phyloP scores from a whole-genome alignment of 2,113 vertebrate species.

The Empidonax alnorum region DNA sequence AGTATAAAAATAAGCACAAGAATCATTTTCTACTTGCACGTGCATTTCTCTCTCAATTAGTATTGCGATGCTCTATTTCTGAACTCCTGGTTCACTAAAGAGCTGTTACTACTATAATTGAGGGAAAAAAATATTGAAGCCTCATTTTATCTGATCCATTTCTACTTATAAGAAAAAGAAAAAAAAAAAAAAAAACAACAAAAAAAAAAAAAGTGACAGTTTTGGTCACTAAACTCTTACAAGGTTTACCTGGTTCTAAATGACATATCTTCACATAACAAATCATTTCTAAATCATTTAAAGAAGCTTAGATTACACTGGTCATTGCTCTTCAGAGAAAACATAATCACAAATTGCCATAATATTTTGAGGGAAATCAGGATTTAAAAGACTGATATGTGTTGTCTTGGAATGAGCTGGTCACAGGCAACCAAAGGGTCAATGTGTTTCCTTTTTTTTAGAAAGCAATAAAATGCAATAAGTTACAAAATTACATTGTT shows the following conservation, averaged over 20 bases:
- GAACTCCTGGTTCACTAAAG: neutral
- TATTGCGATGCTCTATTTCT: conserved; percentile 25
- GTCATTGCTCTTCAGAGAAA: neutral
- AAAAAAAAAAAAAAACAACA: neutral
- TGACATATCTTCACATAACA: neutral
- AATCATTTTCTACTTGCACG: conserved; percentile 22
- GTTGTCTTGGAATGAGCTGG: neutral
- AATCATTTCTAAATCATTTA: neutral
- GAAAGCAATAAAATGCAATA: neutral
- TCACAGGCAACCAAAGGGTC: neutral
- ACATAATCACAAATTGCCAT: neutral
- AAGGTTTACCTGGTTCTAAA: neutral
- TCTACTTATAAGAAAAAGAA: neutral
- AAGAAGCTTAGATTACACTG: neutral
- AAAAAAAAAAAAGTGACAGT: neutral
- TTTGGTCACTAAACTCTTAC: neutral
- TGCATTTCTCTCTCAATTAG: conserved; percentile 31
- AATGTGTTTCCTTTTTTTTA: accelerated
- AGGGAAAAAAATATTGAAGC: neutral
- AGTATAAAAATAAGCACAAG: conserved; percentile 41
- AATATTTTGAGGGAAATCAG: neutral
- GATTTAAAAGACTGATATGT: neutral
- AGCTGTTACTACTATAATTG: neutral
- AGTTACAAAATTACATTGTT: neutral
- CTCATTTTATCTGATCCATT: neutral